Conservation (phyloP, 2,797 vertebrate genomes). For the Margarornis squamiger region DNA sequence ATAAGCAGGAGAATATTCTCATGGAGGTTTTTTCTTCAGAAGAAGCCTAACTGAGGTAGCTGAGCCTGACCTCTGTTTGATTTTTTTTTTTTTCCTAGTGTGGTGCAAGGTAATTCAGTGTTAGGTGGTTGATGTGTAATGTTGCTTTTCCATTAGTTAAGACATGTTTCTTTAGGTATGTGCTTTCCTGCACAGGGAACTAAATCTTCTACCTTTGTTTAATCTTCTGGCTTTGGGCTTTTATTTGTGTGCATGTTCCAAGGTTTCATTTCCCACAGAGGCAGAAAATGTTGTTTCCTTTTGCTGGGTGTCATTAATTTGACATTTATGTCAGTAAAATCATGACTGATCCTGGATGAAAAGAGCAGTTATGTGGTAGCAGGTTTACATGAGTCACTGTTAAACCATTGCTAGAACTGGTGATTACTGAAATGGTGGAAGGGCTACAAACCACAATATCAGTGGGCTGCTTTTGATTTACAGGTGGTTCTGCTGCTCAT, state of each 20-base stretch:
- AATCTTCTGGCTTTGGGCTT: not conserved
- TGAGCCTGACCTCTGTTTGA: not conserved
- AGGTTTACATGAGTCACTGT: not conserved
- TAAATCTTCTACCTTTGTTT: not conserved
- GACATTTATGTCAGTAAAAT: not conserved
- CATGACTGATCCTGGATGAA: not conserved
- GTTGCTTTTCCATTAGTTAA: not conserved
- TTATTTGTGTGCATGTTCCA: not conserved
- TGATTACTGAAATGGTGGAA: not conserved
- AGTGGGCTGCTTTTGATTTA: not conserved
- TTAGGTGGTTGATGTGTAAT: not conserved
- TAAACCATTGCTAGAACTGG: not conserved
- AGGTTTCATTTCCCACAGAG: not conserved
- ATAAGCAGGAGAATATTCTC: not conserved
- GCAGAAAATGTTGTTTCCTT: not conserved
- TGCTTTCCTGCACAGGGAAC: not conserved
- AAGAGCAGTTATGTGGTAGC: not conserved
- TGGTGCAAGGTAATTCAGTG: not conserved
- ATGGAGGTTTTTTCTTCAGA: not conserved
- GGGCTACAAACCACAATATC: not conserved
- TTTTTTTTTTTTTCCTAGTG: not conserved
- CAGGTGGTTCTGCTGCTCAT: not conserved
- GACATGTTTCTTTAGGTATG: not conserved
- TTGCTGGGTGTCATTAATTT: not conserved
- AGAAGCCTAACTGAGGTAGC: not conserved